Conservation (phyloP, 2,888 invertebrate species). For the Drosophila neutralis region DNA sequence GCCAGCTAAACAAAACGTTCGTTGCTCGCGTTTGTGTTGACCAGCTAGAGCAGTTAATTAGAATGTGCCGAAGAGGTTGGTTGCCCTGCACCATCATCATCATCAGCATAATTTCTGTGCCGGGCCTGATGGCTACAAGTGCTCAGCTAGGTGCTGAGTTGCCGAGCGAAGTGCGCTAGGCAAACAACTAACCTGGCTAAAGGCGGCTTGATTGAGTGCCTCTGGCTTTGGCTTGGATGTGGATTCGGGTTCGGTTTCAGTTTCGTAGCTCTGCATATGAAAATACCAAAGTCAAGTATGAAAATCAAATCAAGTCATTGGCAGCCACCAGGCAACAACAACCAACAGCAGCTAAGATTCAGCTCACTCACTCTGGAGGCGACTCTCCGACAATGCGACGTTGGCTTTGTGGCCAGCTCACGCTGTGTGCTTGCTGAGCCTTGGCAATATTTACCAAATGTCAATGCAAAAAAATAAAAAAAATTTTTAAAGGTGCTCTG, state of each 20-base stretch:
- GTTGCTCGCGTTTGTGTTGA: slow-evolving; percentile 77
- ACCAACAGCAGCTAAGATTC: slow-evolving; percentile 59
- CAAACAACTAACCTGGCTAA: slow-evolving; percentile 64
- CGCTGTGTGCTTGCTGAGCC: slow-evolving; percentile 54
- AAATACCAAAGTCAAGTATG: slow-evolving; percentile 62
- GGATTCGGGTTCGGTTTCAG: slow-evolving; percentile 2
- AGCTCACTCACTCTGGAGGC: slow-evolving; percentile 33
- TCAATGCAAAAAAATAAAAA: slow-evolving; percentile 70
- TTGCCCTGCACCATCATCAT: slow-evolving; percentile 24
- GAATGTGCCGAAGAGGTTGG: slow-evolving; percentile 62
- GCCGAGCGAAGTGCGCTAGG: slow-evolving; percentile 68
- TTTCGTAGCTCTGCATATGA: slow-evolving; percentile 38
- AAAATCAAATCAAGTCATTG: slow-evolving; percentile 79
- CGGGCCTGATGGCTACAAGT: slow-evolving; percentile 24
- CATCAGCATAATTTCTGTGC: slow-evolving; percentile 9
- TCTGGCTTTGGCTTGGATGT: slow-evolving; percentile 2
- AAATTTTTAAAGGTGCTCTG: slow-evolving; percentile 53
- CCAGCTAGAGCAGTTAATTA: slow-evolving; percentile 81
- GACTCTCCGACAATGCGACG: slow-evolving; percentile 26
- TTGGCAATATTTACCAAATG: slow-evolving; percentile 79
- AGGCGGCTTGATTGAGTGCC: slow-evolving; percentile 77
- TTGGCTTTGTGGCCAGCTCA: slow-evolving; percentile 41
- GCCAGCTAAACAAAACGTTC: slow-evolving; percentile 73
- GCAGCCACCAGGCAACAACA: slow-evolving; percentile 51
- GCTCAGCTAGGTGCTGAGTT: slow-evolving; percentile 20